Conservation (phyloP, 2,797 vertebrate genomes). For the Myiotriccus ornatus region DNA sequence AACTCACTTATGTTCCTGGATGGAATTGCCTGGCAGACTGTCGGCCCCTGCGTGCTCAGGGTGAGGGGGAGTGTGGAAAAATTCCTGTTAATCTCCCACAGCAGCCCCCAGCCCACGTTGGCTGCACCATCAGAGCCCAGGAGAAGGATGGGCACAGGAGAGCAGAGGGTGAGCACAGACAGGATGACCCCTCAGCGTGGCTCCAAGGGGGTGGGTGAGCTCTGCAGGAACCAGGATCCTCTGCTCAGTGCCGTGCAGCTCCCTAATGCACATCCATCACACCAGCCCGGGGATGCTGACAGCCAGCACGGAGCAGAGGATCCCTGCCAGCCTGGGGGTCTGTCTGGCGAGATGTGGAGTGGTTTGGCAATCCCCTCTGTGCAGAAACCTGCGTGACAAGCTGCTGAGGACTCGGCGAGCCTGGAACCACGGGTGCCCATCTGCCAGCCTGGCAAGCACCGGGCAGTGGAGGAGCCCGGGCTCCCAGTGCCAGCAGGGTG, state of each 20-base stretch:
- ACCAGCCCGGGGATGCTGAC: background rate
- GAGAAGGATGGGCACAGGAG: background rate
- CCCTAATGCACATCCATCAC: rapidly evolving
- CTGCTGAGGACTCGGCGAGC: conserved; percentile 14
- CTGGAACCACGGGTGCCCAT: conserved; percentile 35
- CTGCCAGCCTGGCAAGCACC: conserved; percentile 5
- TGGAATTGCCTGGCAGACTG: conserved; percentile 22
- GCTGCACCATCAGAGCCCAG: background rate
- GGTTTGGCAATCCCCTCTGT: background rate
- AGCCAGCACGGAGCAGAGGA: background rate
- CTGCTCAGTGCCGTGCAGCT: rapidly evolving
- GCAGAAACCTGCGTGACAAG: conserved; percentile 28
- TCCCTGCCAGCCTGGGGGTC: conserved; percentile 18
- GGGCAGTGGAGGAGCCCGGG: background rate
- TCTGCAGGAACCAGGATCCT: background rate
- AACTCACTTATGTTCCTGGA: conserved; percentile 27
- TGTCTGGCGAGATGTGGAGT: background rate
- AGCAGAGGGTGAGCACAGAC: rapidly evolving
- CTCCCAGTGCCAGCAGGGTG: background rate
- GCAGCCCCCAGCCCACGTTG: background rate
- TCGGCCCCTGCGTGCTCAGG: background rate
- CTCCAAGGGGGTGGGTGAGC: rapidly evolving
- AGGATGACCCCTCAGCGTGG: rapidly evolving
- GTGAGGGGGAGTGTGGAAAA: background rate
- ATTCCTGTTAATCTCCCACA: background rate